Evolutionary conservation across 2,113 vertebrate species (phyloP).

Genomic region (Microcebus lehilahytsara): DNA sequence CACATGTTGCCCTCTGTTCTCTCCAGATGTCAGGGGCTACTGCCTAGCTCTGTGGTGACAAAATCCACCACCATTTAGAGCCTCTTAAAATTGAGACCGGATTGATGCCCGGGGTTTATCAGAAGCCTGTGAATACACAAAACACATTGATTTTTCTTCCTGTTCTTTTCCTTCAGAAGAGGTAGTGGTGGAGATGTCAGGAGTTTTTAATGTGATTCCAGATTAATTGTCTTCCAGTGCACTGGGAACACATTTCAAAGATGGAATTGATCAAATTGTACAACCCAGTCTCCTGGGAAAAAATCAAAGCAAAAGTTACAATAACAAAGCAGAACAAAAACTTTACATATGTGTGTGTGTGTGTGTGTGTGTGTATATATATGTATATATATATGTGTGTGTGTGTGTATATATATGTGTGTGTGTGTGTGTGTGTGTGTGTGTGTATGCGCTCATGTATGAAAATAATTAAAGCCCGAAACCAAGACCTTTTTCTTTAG

Average conservation of each 20-base stretch:
- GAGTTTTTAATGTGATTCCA: neutral
- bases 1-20: rapidly evolving
- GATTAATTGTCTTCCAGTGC: neutral
- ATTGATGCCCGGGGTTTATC: neutral
- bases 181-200: no score
- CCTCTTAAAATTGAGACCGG: neutral
- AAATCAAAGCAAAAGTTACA: neutral
- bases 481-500: neutral
- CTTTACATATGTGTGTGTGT: neutral
- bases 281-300: neutral
- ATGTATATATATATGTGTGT: no score
- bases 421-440: no score
- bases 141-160: neutral
- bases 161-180: neutral
- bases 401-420: neutral
- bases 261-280: neutral
- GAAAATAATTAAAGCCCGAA: neutral
- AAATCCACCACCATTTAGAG: rapidly evolving
- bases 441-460: rapidly evolving
- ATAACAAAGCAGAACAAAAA: neutral
- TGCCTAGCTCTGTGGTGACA: neutral
- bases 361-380: no score
- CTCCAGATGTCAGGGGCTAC: rapidly evolving
- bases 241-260: neutral
- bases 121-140: neutral